Evolutionary conservation across 2,888 invertebrate species (phyloP), one percentile per base, ranked within the genome.

Genomic region (Timandra comae): DNA sequence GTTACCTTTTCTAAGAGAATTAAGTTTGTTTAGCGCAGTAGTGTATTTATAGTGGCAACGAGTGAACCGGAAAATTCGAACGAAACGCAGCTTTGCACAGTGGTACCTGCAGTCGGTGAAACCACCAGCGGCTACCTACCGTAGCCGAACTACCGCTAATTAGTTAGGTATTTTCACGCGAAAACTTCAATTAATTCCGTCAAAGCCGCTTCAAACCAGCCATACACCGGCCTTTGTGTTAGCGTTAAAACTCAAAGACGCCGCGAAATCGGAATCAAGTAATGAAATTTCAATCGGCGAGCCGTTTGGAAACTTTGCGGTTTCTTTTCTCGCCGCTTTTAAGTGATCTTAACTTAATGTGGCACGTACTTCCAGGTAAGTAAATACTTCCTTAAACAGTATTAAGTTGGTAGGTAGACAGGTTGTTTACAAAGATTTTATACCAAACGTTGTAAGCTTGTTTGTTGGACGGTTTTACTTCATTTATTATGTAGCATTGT

Each of bases 131-230:
- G 33, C 47, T 41, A 43, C 34, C 37, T 31, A 39, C 48, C 49
- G 42, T 41, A 33, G 44, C 53, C 59, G 44, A 64, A 57, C 62
- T 64, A 61, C 57, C 63, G 45, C 71, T 71, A 71, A 71, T 74
- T 72, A 75, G 69, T 66, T 68, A 57, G 63, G 65, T 61, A 77
- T 77, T 73, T 74, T 70, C 66, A 56, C 62, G 59, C 62, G 61
- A 71, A 74, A 75, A 76, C 73, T 76, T 71, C 71, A 72, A 72
- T 76, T 76, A 73, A 73, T 68, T 66, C 69, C 65, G 54, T 68
- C 66, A 72, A 71, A 73, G 64, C 65, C 59, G 54, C n/a, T n/a
- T n/a, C n/a, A n/a, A n/a, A n/a, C 67, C 54, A 57, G 52, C 33
- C n/a, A n/a, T 49, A 46, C 49, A 36, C 53, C 41, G 26, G 50